Base-by-base conservation (phyloP, 2,113 vertebrate species). In the Fulica atra region DNA sequence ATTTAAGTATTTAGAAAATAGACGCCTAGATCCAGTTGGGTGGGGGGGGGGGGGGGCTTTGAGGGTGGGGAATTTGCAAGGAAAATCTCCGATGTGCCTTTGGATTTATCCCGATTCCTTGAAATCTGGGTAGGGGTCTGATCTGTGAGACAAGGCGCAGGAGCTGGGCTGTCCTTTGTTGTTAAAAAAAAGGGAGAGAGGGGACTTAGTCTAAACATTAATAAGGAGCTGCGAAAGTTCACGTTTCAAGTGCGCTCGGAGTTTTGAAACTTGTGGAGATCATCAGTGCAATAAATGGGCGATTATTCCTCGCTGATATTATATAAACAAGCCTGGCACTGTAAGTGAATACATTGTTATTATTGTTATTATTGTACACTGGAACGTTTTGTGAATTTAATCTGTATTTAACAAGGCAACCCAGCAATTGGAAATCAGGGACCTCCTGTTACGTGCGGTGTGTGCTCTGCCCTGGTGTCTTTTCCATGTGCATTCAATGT, bases 341-440 rank as follows among this genome's bases (percentile, higher is more conserved):
- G 28, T 70, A 93, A 92, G 65, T 61, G n/a, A 61, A 81, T 92
- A 78, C 7, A 7, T 96, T 90, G 82, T 93, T 93, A 89, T 60
- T 97, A 44, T 44, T 42, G 14, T 42, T 44, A 44, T 44, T 93
- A 89, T 60, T 97, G 92, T 89, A 89, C 88, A 88, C 61, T 76
- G 63, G 57, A 92, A 84, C 19, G 25, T 94, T 96, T 94, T 88
- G 89, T 91, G 84, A 94, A 89, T 97, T 95, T 87, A 92, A 82
- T 87, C 59, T 82, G 64, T 68, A 92, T 94, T 59, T 63, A 92
- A 78, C 94, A 86, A 96, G 93, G 90, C 95, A 94, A 33, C 68
- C 29, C 64, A 72, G 60, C 68, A 88, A 88, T 14, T 92, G 89
- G 73, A 96, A 96, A 96, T 84, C 51, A 96, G 81, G 84, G 91